Evolutionary conservation across 1,140 invertebrate genomes (phyloP), one percentile per base, ranked within the genome.

Genomic region (Octopus sinensis): DNA sequence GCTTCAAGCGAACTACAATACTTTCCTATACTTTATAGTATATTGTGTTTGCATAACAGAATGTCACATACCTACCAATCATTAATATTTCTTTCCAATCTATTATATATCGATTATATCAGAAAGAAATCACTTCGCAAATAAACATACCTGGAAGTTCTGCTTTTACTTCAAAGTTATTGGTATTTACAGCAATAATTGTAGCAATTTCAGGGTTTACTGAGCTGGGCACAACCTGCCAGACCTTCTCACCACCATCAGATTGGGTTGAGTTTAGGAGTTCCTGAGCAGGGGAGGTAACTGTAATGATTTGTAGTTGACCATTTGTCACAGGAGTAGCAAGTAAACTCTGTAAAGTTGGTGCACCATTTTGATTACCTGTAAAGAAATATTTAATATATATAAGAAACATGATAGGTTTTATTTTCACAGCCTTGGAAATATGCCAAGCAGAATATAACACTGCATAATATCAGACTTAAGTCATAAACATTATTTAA

Each of bases 251-350:
- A 43, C 83, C 76, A 43, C 83, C 82, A 83, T 85, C 84, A 73
- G 84, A 76, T 7, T 85, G 82, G 4, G 77, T 80, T 51, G 84
- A 79, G 12, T 83, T 82, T 7, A 86, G 30, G 10, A 88, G 76
- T n/a, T 87, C 85, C 30, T 43, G 30, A 73, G 78, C 82, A 0
- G 86, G 81, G 51, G 83, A 84, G 12, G 86, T 83, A 62, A 89
- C 80, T 54, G 87, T 86, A 80, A 89, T 87, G n/a, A 89, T 88
- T 81, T 89, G 88, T 62, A 89, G 87, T 9, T 82, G 80, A 73
- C 10, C 83, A 86, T 23, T 86, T 7, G 85, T 82, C 7, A 86
- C 80, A 30, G 88, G 87, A 23, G 87, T 83, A 4, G 88, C 86
- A 43, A 89, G 81, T 4, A 89, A 75, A 51, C 87, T 86, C 81